Evolutionary conservation across 23 tunicate species (phyloP).

Genomic region (Halocynthia aurantium): DNA sequence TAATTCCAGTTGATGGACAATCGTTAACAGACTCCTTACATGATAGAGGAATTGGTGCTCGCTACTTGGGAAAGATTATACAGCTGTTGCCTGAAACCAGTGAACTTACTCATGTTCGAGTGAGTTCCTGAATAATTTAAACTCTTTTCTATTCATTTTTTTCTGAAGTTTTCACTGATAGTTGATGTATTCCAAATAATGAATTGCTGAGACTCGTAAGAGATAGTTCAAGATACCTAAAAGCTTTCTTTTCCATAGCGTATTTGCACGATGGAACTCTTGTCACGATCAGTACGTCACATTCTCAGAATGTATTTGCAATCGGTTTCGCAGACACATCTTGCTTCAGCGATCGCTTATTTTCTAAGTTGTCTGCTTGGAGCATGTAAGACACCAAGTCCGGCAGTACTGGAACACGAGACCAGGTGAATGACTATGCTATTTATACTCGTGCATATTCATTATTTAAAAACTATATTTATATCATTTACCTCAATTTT

Average conservation of each 20-base stretch:
- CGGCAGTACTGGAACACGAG: constrained; percentile 60
- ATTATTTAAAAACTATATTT: not conserved
- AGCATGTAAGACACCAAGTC: constrained; percentile 34
- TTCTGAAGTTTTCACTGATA: no score
- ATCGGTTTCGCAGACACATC: constrained; percentile 46
- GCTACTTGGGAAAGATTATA: constrained; percentile 84
- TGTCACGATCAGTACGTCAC: constrained; percentile 62
- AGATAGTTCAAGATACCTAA: no score
- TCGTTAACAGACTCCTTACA: constrained; percentile 63
- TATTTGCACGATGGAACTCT: constrained; percentile 64
- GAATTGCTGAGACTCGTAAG: no score
- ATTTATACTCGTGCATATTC: not conserved
- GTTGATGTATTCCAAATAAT: no score
- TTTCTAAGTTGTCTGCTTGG: constrained; percentile 84
- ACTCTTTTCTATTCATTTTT: no score
- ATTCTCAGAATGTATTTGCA: constrained; percentile 72
- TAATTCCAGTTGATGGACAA: constrained; percentile 66
- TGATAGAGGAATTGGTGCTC: constrained; percentile 71
- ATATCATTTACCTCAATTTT: not conserved
- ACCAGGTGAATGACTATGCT: constrained; percentile 16
- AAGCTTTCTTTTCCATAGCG: constrained; percentile 25
- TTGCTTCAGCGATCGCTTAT: constrained; percentile 66
- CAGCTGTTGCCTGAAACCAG: constrained; percentile 38
- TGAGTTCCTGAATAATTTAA: constrained; percentile 2
- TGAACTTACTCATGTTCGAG: constrained; percentile 52